phyloP scores from a whole-genome alignment of 2,113 vertebrate species.

The Varanus salvator region DNA sequence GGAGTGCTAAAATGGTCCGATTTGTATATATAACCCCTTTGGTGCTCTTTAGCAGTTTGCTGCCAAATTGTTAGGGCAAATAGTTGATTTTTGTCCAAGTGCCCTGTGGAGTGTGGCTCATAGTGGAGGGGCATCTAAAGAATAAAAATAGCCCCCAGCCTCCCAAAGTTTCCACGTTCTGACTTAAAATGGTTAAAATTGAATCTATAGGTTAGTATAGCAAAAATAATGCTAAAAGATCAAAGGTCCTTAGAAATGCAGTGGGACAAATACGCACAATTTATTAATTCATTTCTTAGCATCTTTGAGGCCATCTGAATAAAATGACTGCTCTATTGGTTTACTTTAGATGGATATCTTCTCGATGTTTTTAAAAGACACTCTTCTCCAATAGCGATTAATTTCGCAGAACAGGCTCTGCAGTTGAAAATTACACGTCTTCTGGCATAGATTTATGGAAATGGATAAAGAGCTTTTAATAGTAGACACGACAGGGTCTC shows the following conservation, averaged over 20 bases:
- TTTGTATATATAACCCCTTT: no score
- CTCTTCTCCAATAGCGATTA: constrained; percentile 30
- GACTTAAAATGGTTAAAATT: neutral
- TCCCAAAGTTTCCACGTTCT: no score
- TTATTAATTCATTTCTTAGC: neutral
- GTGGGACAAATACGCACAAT: neutral
- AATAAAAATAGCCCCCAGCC: no score
- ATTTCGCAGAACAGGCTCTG: constrained; percentile 11
- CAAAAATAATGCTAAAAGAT: no score
- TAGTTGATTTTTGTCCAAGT: no score
- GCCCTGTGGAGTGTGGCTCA: no score
- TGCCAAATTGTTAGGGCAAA: no score
- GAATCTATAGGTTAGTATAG: neutral
- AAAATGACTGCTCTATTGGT: neutral
- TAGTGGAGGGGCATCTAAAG: no score
- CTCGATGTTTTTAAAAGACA: neutral
- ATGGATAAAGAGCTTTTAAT: constrained; percentile 10
- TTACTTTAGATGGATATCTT: neutral
- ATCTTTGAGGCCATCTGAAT: neutral
- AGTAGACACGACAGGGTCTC: neutral
- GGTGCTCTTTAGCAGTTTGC: no score
- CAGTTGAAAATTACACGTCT: constrained; percentile 26
- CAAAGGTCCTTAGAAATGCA: neutral
- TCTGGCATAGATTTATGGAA: constrained; percentile 8
- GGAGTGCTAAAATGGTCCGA: no score